Evolutionary conservation across 2,113 vertebrate species (phyloP).

Genomic region (Nibea albiflora): DNA sequence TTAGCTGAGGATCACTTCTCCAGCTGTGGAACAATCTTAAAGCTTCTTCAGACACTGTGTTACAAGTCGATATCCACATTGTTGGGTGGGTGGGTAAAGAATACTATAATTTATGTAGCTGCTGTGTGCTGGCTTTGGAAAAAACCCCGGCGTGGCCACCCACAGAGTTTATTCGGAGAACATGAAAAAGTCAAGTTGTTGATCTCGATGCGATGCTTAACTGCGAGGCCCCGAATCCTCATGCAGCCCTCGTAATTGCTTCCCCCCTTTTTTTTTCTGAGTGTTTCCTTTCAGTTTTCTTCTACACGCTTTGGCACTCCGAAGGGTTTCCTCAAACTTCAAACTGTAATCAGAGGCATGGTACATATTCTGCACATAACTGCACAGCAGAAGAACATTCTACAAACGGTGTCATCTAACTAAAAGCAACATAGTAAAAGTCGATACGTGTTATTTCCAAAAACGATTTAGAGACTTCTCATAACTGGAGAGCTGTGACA

Average conservation of each 20-base stretch:
- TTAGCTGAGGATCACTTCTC: not conserved
- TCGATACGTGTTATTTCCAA: conserved; percentile 18
- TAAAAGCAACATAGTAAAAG: conserved; percentile 37
- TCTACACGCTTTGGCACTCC: not conserved
- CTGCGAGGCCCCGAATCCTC: not conserved
- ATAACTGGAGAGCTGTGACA: conserved; percentile 41
- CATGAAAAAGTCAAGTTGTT: not conserved
- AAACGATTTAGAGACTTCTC: conserved; percentile 8
- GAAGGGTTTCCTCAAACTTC: not conserved
- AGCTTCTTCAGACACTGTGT: not conserved
- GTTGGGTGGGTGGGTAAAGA: not conserved
- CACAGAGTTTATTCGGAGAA: not conserved
- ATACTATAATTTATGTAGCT: not conserved
- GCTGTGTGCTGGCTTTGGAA: not conserved
- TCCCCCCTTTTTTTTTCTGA: not conserved
- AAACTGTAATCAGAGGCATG: not conserved
- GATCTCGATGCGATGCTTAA: conserved; percentile 1
- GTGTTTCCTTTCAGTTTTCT: conserved; percentile 4
- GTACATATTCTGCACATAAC: not conserved
- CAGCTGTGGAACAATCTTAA: conserved; percentile 2
- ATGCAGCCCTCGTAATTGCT: not conserved
- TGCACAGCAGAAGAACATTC: not conserved
- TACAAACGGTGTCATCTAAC: conserved; percentile 24
- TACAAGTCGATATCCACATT: not conserved
- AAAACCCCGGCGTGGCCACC: not conserved